phyloP scores from a whole-genome alignment of 2,797 vertebrate species.

The Microchirus variegatus region DNA sequence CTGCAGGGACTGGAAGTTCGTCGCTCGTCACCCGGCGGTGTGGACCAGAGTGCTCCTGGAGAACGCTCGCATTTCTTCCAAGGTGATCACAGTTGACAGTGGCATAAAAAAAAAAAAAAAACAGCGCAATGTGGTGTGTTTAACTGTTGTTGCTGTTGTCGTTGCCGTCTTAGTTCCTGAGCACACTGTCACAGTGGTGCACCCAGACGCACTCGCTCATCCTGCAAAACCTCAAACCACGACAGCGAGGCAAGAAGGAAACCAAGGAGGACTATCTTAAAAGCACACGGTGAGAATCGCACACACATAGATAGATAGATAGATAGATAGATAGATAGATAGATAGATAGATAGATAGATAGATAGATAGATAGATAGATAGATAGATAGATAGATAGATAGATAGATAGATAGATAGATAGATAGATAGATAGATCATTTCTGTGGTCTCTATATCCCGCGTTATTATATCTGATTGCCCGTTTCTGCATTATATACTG shows the following conservation, averaged over 20 bases:
- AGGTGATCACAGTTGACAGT: conserved; percentile 74
- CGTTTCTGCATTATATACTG: too few relatives aligned
- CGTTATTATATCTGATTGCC: too few relatives aligned
- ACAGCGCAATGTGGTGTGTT: neutral
- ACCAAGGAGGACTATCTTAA: conserved; percentile 97
- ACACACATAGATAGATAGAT: too few relatives aligned
- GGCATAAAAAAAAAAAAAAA: neutral
- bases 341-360: too few relatives aligned
- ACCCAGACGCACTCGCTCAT: conserved; percentile 98
- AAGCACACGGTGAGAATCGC: conserved; percentile 91
- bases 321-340: too few relatives aligned
- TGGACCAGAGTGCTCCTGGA: conserved; percentile 97
- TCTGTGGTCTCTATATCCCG: too few relatives aligned
- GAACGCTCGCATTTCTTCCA: conserved; percentile 95
- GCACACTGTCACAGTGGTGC: conserved; percentile 96
- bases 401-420: too few relatives aligned
- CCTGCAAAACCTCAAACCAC: conserved; percentile 96
- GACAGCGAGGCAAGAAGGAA: conserved; percentile 96
- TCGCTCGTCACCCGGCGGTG: conserved; percentile 94
- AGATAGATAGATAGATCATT: too few relatives aligned
- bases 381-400: too few relatives aligned
- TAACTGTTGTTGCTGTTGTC: neutral
- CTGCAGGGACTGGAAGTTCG: conserved; percentile 96
- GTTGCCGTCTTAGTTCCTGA: conserved; percentile 85
- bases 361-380: too few relatives aligned